phyloP scores from a whole-genome alignment of 2,113 vertebrate species.

The Mystacornis crossleyi region DNA sequence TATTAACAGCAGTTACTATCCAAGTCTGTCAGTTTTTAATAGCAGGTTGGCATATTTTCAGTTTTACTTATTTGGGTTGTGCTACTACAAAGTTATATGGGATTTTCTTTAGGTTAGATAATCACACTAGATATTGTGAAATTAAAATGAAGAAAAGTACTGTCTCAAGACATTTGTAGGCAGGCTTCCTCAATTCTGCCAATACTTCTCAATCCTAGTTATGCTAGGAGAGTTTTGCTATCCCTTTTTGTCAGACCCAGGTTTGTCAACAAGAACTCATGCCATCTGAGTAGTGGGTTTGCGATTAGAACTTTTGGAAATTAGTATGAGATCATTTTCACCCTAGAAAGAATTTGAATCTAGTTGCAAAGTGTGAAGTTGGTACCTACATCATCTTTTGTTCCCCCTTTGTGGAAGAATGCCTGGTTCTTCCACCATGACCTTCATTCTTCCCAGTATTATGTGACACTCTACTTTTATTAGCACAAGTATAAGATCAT shows the following conservation, averaged over 20 bases:
- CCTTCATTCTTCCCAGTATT: neutral
- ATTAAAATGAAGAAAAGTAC: neutral
- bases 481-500: neutral
- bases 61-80: neutral
- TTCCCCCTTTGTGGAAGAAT: neutral
- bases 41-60: constrained; percentile 12
- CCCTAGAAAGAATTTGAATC: neutral
- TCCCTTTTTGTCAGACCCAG: neutral
- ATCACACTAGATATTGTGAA: neutral
- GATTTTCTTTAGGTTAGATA: constrained; percentile 38
- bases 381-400: neutral
- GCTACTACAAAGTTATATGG: neutral
- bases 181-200: neutral
- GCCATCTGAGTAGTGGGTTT: neutral
- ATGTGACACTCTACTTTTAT: neutral
- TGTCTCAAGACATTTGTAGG: neutral
- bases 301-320: neutral
- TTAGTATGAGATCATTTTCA: neutral
- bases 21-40: constrained; percentile 14
- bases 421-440: neutral
- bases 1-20: neutral
- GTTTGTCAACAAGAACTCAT: constrained; percentile 1
- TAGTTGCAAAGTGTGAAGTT: neutral
- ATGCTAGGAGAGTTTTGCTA: neutral
- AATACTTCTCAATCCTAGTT: neutral